Base-by-base conservation (phyloP, 2,113 vertebrate species). In the Perca flavescens region DNA sequence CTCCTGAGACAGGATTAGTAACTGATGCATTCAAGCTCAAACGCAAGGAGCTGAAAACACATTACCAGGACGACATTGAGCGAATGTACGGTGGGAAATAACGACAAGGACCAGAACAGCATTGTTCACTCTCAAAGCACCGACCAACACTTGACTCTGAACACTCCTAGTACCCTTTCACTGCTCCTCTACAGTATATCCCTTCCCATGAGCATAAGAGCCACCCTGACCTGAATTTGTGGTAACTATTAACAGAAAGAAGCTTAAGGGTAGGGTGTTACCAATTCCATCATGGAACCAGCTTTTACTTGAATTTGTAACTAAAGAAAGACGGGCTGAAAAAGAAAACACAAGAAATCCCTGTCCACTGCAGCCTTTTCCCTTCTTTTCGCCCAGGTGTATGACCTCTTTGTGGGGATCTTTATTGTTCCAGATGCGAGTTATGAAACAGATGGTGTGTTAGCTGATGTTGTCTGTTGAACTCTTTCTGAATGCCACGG, bases 1-100 rank as follows among this genome's bases (percentile, higher is more conserved):
- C 97, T 68, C 97, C 98, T 0, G 98, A 99, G 93, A 98, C 95
- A 0, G 98, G 98, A 72, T 93, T 99, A 47, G 98, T 99, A 89
- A 99, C 98, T 3, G 98, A 99, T 22, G 97, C 98, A 0, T 99
- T 99, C 95, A 99, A 99, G 87, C 95, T 99, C 61, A 99, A 98
- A 58, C 97, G 98, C 90, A 97, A 96, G 67, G 97, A 98, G 93
- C 97, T 99, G 4, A 97, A 97, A 13, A 95, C 95, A 0, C 94
- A 95, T 89, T 99, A 99, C 89, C 96, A 96, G 79, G 91, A 81
- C 10, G 97, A 98, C 95, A 99, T 99, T 12, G 96, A 98, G 46
- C 94, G 95, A 60, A 96, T 99, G 97, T 99, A 99, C 1, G 97
- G 97, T 0, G 95, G 95, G 58, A 96, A 93, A 10, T 98, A 95